A percentile compares a stretch with the other conserved stretches of the same genome.
Conservation (phyloP, 2,797 vertebrate genomes). For the Gephyroberyx darwinii region DNA sequence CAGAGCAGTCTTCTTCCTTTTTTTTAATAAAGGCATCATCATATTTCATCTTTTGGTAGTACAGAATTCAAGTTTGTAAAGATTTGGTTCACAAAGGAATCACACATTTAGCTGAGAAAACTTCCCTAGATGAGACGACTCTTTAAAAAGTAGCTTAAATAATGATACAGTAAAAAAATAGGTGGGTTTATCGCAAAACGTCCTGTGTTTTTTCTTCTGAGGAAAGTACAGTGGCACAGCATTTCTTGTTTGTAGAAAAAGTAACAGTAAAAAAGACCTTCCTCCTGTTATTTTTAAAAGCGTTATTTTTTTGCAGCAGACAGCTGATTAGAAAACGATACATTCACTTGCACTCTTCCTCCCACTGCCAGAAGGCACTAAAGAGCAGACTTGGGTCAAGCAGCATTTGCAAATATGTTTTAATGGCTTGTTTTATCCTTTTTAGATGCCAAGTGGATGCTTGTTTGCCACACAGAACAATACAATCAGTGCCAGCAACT, state of each 20-base stretch:
- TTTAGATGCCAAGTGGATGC: neutral
- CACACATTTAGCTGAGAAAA: constrained; percentile 70
- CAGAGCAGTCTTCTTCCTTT: constrained; percentile 9
- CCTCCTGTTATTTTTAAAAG: constrained; percentile 24
- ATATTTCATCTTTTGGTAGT: constrained; percentile 74
- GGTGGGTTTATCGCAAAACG: constrained; percentile 72
- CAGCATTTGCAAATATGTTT: constrained; percentile 36
- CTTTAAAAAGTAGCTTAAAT: constrained; percentile 80
- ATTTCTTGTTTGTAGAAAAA: constrained; percentile 70
- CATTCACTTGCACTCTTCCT: constrained; percentile 77
- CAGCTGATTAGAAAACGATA: constrained; percentile 69
- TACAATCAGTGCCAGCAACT: constrained; percentile 28
- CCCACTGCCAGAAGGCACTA: constrained; percentile 80
- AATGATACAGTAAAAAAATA: constrained; percentile 83
- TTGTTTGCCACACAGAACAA: constrained; percentile 3
- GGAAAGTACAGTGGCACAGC: constrained; percentile 77
- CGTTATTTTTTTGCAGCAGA: constrained; percentile 54
- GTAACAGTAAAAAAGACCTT: constrained; percentile 58
- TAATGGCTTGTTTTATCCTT: constrained; percentile 51
- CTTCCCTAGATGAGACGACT: constrained; percentile 70
- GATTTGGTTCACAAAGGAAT: constrained; percentile 79
- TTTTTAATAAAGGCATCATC: constrained; percentile 79
- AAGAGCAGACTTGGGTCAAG: constrained; percentile 53
- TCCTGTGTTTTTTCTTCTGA: constrained; percentile 35
- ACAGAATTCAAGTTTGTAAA: constrained; percentile 83